Evolutionary conservation across 2,113 vertebrate genomes (phyloP), one percentile per base, ranked within the genome.

Genomic region (Hirundichthys speculiger): DNA sequence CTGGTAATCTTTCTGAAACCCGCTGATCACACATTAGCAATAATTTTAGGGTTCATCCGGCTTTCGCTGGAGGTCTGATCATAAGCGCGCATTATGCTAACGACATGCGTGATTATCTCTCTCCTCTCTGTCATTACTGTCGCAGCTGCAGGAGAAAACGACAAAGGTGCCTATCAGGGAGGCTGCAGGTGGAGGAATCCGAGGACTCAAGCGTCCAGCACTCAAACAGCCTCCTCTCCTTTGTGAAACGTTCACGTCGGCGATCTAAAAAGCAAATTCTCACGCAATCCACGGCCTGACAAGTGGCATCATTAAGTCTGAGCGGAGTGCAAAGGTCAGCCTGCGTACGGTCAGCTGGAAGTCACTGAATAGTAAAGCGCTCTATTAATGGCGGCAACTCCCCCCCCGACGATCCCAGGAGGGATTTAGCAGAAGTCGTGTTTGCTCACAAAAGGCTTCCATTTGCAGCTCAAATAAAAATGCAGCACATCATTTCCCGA

Each of bases 381-480:
- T 68, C 57, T 25, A 38, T 64, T 73, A 79, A 58, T 8, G 13
- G 27, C 20, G 38, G 58, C 25, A 59, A 43, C 50, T 70, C 43
- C 34, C 50, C 51, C 38, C 46, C 8, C n/a, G n/a, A 27, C 39
- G 48, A 25, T 16, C 51, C 48, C 61, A 24, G 45, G 10, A 27
- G 64, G 56, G 75, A 61, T 70, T 60, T 34, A 47, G 11, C 24
- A 27, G 59, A 70, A 76, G 41, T 42, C 52, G 14, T 73, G 67
- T 84, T 78, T 64, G 30, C 50, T 51, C 39, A 80, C 53, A 70
- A 46, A 67, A 74, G 51, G 79, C 57, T 40, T 70, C 47, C 53
- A 43, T 80, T 61, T 66, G 49, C 42, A 79, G 48, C 9, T 60
- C 57, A 69, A 77, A 85, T 20, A 43, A 41, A 62, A 59, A 51